Conservation (phyloP, 2,888 invertebrate species). For the Drosophila dives region DNA sequence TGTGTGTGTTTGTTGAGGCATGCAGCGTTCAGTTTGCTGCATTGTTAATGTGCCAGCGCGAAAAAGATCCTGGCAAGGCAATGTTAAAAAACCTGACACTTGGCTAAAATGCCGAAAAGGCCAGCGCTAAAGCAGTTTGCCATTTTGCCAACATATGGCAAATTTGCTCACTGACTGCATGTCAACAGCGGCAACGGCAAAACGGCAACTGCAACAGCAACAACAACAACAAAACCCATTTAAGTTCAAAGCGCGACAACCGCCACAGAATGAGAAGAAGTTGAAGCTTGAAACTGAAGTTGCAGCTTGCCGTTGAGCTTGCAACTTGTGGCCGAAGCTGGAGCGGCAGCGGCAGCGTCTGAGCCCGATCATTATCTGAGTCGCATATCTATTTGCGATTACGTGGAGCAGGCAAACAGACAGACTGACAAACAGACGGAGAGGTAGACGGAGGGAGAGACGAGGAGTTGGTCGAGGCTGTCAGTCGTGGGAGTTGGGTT, state of each 20-base stretch:
- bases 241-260: constrained; percentile 79
- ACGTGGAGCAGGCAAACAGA: constrained; percentile 25
- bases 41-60: constrained; percentile 35
- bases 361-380: constrained; percentile 69
- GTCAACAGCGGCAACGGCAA: constrained; percentile 32
- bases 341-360: constrained; percentile 16
- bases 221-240: constrained; percentile 60
- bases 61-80: constrained; percentile 37
- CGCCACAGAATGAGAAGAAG: constrained; percentile 54
- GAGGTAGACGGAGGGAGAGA: not conserved
- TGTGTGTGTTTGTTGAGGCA: not conserved
- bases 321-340: constrained; percentile 18
- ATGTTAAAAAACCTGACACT: constrained; percentile 56
- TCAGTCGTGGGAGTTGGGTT: constrained; percentile 72
- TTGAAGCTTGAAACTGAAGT: constrained; percentile 24
- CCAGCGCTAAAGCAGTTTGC: constrained; percentile 57
- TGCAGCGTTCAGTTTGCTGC: not conserved
- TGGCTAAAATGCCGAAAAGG: constrained; percentile 35
- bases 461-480: constrained; percentile 32
- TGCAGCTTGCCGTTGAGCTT: constrained; percentile 3
- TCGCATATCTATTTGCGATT: constrained; percentile 72
- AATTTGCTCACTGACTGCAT: constrained; percentile 66
- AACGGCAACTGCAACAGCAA: constrained; percentile 10
- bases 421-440: constrained; percentile 2
- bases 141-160: constrained; percentile 75